Conservation (phyloP, 2,797 vertebrate species). For the Rhodeus uyekii region DNA sequence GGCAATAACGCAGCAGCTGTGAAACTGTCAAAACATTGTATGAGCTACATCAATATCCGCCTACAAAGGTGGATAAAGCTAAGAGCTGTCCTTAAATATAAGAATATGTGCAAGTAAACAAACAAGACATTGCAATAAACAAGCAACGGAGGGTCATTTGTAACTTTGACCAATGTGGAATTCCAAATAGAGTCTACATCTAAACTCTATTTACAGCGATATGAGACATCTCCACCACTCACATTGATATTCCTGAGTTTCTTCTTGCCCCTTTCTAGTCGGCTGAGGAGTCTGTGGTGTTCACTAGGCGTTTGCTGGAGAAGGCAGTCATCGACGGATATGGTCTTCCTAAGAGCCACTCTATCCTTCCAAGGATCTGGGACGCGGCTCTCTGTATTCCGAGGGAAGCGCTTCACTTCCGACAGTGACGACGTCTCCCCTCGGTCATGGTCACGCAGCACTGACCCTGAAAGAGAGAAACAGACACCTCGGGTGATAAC, state of each 20-base stretch:
- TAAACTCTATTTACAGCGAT: neutral
- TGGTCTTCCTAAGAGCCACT: slow-evolving; percentile 76
- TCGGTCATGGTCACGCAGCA: slow-evolving; percentile 80
- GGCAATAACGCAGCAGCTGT: slow-evolving; percentile 32
- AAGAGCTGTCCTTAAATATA: slow-evolving; percentile 36
- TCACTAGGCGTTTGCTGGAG: slow-evolving; percentile 73
- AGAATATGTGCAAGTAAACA: slow-evolving; percentile 14
- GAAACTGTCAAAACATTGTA: slow-evolving; percentile 33
- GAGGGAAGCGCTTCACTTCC: slow-evolving; percentile 55
- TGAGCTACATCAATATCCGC: slow-evolving; percentile 43
- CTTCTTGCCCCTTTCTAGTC: slow-evolving; percentile 72
- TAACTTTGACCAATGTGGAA: neutral
- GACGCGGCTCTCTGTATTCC: slow-evolving; percentile 36
- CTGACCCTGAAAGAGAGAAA: slow-evolving; percentile 82
- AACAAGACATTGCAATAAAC: neutral
- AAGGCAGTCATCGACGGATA: slow-evolving; percentile 75
- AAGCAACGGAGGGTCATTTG: neutral
- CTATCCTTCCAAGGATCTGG: slow-evolving; percentile 57
- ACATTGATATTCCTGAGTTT: slow-evolving; percentile 78
- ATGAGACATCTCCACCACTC: slow-evolving; percentile 67
- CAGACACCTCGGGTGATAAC: slow-evolving; percentile 77
- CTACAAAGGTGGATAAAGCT: slow-evolving; percentile 34
- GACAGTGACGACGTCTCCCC: slow-evolving; percentile 67
- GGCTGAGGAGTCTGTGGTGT: slow-evolving; percentile 70
- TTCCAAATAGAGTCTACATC: neutral